These are phyloP conservation scores for Chaenodraco wilsoni DNA, from an alignment of 2,797 vertebrate genomes.

Conservation along the genomic window DNA sequence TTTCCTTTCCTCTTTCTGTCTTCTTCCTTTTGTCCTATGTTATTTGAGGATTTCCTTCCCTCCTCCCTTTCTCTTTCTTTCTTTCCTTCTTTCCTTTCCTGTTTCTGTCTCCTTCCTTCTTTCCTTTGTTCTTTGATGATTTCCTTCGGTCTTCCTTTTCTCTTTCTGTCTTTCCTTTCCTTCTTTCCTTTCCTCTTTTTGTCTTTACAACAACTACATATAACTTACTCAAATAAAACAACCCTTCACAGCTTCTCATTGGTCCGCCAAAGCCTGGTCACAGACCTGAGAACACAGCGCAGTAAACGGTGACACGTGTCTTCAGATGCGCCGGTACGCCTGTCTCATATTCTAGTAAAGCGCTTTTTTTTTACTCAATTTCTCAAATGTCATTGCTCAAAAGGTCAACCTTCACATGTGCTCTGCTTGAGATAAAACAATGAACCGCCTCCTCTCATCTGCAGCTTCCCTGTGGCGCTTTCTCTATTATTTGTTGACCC, in stretches of 20 bases:
- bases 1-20: too few relatives aligned
- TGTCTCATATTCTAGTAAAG: constrained; percentile 41
- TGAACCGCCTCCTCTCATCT: constrained; percentile 61
- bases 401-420: constrained; percentile 69
- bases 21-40: too few relatives aligned
- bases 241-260: constrained; percentile 55
- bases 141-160: background rate
- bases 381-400: constrained; percentile 70
- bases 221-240: constrained; percentile 56
- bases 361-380: constrained; percentile 59
- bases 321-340: constrained; percentile 27
- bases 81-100: background rate
- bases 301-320: constrained; percentile 38
- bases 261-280: constrained; percentile 16
- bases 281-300: constrained; percentile 43
- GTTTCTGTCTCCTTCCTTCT: too few relatives aligned
- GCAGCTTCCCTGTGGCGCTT: constrained; percentile 19
- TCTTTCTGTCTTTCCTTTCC: too few relatives aligned
- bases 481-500: constrained; percentile 32
- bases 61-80: background rate
- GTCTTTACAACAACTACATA: constrained; percentile 12
- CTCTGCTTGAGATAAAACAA: constrained; percentile 69
- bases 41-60: too few relatives aligned
- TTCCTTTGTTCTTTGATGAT: background rate
- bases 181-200: constrained; percentile 15